phyloP scores from a whole-genome alignment of 2,113 vertebrate genomes.

The Chloropsis hardwickii region DNA sequence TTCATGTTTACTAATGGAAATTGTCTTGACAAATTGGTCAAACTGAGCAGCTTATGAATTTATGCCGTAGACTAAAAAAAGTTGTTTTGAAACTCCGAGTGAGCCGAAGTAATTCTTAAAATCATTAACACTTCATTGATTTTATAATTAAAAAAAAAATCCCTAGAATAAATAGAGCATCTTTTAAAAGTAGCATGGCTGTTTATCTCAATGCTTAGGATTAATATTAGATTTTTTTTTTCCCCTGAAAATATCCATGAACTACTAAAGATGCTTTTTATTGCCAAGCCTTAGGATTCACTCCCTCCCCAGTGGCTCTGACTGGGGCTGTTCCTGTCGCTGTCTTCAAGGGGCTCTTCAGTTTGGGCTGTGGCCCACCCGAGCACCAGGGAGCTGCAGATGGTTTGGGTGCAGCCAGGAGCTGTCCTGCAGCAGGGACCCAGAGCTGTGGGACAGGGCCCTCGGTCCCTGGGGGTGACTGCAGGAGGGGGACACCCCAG shows the following conservation, averaged over 20 bases:
- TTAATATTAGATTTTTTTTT: not conserved
- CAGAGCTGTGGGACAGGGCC: not conserved
- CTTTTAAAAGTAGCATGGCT: slow-evolving; percentile 17
- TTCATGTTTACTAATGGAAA: slow-evolving; percentile 81
- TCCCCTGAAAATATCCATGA: not conserved
- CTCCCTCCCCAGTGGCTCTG: not conserved
- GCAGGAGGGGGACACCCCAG: not conserved
- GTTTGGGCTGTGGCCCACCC: not conserved
- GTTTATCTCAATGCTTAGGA: slow-evolving; percentile 30
- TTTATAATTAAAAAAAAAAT: slow-evolving; percentile 73
- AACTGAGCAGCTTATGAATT: slow-evolving; percentile 72
- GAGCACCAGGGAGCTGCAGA: not conserved
- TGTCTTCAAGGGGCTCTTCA: no score
- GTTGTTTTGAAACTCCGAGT: slow-evolving; percentile 57
- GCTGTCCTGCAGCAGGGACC: not conserved
- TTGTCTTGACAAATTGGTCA: slow-evolving; percentile 74
- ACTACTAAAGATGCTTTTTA: not conserved
- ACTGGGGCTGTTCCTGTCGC: accelerated
- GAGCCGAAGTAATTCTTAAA: slow-evolving; percentile 64
- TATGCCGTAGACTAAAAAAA: slow-evolving; percentile 59
- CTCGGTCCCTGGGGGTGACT: not conserved
- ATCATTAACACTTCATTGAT: slow-evolving; percentile 75
- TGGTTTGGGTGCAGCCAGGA: not conserved
- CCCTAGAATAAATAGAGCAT: slow-evolving; percentile 65
- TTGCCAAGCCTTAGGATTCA: not conserved